Percentiles rank a stretch among this genome's conserved stretches.
Conservation (phyloP, 2,113 vertebrate genomes). For the Theristicus caerulescens region DNA sequence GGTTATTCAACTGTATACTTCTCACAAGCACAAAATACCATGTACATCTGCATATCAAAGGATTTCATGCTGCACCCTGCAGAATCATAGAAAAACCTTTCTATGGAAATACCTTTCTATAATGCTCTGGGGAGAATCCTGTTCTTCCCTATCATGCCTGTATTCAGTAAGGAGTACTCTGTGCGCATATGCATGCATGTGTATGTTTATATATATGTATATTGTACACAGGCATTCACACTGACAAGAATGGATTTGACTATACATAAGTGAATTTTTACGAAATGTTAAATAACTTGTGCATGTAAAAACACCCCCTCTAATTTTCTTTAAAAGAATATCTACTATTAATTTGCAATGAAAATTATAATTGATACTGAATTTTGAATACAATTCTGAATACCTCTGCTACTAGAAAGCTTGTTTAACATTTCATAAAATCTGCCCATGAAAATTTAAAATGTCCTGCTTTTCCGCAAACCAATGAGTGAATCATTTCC, state of each 20-base stretch:
- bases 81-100: not conserved
- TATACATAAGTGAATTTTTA: not conserved
- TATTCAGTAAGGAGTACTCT: too few relatives aligned
- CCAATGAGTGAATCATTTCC: not conserved
- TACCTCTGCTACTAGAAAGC: not conserved
- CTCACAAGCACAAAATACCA: not conserved
- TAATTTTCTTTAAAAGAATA: not conserved
- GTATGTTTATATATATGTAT: too few relatives aligned
- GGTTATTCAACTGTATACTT: not conserved
- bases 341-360: not conserved
- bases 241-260: not conserved
- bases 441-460: not conserved
- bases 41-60: not conserved
- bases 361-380: not conserved
- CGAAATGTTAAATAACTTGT: not conserved
- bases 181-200: rapidly evolving
- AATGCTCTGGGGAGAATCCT: not conserved
- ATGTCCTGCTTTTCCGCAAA: not conserved
- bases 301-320: not conserved
- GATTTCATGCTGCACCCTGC: not conserved
- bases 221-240: not conserved
- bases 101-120: not conserved
- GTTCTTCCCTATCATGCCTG: not conserved
- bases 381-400: not conserved
- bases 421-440: not conserved